Percentiles rank a stretch among this genome's conserved stretches.
phyloP scores from a whole-genome alignment of 2,888 invertebrate genomes.

The Noctua janthina region DNA sequence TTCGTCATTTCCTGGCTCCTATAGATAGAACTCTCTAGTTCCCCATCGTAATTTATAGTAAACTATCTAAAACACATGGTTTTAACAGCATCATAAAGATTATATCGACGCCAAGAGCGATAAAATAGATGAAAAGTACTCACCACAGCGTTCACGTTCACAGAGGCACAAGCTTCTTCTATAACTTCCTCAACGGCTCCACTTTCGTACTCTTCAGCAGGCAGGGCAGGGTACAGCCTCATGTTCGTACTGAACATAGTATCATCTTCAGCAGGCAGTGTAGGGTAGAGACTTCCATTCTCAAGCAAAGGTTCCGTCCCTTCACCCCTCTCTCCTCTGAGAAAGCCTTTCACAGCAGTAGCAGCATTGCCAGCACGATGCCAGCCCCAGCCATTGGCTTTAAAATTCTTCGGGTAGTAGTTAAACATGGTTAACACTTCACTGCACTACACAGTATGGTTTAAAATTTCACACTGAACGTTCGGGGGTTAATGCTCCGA shows the following conservation, averaged over 20 bases:
- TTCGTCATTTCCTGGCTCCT: constrained; percentile 45
- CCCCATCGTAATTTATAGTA: constrained; percentile 18
- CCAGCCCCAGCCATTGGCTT: constrained; percentile 88
- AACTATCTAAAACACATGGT: constrained; percentile 37
- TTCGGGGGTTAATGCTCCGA: constrained; percentile 48
- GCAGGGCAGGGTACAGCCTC: constrained; percentile 85
- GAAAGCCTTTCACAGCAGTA: constrained; percentile 82
- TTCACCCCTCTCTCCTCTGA: constrained; percentile 82
- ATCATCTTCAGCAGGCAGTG: constrained; percentile 83
- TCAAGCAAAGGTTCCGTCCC: constrained; percentile 78
- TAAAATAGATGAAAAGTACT: constrained; percentile 71
- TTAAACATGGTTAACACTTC: constrained; percentile 68
- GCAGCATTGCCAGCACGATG: constrained; percentile 80
- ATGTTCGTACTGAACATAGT: constrained; percentile 78
- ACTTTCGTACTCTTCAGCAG: constrained; percentile 85
- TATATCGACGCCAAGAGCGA: constrained; percentile 18
- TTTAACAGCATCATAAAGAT: constrained; percentile 48
- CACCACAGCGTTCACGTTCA: constrained; percentile 86
- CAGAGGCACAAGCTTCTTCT: constrained; percentile 84
- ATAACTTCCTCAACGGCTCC: constrained; percentile 86
- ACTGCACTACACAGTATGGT: constrained; percentile 39
- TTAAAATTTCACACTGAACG: constrained; percentile 36
- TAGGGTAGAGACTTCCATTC: constrained; percentile 82
- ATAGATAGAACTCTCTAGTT: constrained; percentile 40
- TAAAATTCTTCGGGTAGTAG: constrained; percentile 87